Evolutionary conservation across 1,140 invertebrate species (phyloP).

Genomic region (Lasioglossum baleicum): DNA sequence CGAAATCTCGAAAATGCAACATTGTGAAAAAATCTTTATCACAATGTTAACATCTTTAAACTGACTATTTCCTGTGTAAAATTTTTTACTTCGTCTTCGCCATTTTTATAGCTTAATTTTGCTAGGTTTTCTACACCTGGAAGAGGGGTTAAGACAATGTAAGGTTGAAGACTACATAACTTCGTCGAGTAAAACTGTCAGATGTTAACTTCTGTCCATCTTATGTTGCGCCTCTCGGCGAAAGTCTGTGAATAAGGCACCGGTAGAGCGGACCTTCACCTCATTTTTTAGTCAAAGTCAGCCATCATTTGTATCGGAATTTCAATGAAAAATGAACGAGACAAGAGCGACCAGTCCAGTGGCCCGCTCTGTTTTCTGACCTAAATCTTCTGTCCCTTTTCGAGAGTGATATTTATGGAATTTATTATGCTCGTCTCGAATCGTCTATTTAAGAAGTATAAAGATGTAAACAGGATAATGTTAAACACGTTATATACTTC

Average conservation of each 20-base stretch:
- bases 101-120: too few species aligned
- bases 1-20: too few species aligned
- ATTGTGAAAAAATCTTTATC: too few species aligned
- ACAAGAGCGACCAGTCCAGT: not conserved
- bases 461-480: not conserved
- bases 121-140: too few species aligned
- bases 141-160: too few species aligned
- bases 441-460: not conserved
- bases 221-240: not conserved
- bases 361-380: not conserved
- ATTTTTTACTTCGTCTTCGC: too few species aligned
- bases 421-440: not conserved
- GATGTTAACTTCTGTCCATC: not conserved
- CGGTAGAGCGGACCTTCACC: slow-evolving; percentile 2
- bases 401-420: not conserved
- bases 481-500: not conserved
- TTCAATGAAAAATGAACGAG: not conserved
- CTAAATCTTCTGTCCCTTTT: not conserved
- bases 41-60: too few species aligned
- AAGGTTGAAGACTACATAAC: not conserved
- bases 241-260: not conserved
- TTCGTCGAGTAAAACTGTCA: not conserved
- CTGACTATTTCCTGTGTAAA: too few species aligned
- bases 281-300: slow-evolving; percentile 2
- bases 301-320: slow-evolving; percentile 5